These are phyloP conservation scores for Gymnoscopelus braueri DNA, from an alignment of 2,797 vertebrate species.

Conservation along the genomic window DNA sequence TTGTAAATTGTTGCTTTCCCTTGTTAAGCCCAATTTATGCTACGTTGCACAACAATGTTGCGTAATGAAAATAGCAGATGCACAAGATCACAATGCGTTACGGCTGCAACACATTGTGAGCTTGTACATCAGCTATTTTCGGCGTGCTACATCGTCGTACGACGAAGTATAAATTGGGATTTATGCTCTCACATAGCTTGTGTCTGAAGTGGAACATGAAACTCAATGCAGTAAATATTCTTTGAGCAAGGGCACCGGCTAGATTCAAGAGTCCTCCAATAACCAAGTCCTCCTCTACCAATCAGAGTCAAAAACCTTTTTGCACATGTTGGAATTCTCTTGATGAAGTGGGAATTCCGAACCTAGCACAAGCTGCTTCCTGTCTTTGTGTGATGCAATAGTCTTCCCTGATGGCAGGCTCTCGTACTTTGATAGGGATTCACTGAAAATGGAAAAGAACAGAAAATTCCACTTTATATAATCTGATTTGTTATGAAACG, in stretches of 20 bases:
- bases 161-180: no score
- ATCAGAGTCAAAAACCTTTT: conserved; percentile 82
- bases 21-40: conserved; percentile 5
- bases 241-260: conserved; percentile 20
- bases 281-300: conserved; percentile 70
- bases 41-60: no score
- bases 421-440: conserved; percentile 86
- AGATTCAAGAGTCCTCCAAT: conserved; percentile 2
- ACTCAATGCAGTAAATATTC: conserved; percentile 57
- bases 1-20: conserved; percentile 48
- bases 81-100: no score
- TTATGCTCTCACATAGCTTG: conserved; percentile 26
- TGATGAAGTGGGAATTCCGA: conserved; percentile 95
- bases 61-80: no score
- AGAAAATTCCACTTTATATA: neutral
- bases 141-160: no score
- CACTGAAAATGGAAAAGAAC: conserved; percentile 73
- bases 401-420: conserved; percentile 85
- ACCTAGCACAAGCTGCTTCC: conserved; percentile 79
- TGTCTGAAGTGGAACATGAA: conserved; percentile 49
- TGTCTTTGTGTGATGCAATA: conserved; percentile 76
- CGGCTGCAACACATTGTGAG: no score
- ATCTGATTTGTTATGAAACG: no score
- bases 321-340: conserved; percentile 98
- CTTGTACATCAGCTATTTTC: no score